Evolutionary conservation across 2,113 vertebrate genomes (phyloP).

Genomic region (Cavia porcellus): DNA sequence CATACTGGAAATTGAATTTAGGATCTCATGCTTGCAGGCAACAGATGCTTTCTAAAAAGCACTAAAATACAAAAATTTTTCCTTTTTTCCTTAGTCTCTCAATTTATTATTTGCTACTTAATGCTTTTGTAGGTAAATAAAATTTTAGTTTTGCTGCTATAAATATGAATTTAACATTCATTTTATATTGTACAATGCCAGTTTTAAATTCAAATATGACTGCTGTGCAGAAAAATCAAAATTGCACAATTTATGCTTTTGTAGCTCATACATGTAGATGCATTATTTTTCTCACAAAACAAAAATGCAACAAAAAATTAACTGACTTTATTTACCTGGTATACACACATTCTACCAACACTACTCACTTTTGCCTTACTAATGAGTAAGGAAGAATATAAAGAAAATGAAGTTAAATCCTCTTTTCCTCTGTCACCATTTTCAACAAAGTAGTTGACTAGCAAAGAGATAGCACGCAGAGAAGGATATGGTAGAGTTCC

Average conservation of each 20-base stretch:
- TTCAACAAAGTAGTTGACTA: background rate
- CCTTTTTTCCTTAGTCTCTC: background rate
- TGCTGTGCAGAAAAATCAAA: background rate
- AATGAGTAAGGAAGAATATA: background rate
- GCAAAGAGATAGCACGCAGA: background rate
- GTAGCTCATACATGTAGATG: background rate
- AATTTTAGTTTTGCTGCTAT: background rate
- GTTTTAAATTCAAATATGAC: conserved; percentile 41
- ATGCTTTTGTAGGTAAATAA: background rate
- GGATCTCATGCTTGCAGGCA: no score
- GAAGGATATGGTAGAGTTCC: background rate
- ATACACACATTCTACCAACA: background rate
- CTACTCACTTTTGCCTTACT: background rate
- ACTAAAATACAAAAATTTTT: conserved; percentile 1
- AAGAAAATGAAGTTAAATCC: background rate
- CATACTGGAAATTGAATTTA: no score
- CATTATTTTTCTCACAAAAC: background rate
- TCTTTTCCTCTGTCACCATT: background rate
- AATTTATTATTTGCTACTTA: conserved; percentile 15
- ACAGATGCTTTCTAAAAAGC: background rate
- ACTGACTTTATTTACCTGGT: background rate
- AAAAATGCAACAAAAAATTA: background rate
- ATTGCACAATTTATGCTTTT: background rate
- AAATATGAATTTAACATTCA: background rate
- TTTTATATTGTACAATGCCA: background rate